These are phyloP conservation scores for Elysia crispata DNA, from an alignment of 2,888 invertebrate species.

Conservation along the genomic window DNA sequence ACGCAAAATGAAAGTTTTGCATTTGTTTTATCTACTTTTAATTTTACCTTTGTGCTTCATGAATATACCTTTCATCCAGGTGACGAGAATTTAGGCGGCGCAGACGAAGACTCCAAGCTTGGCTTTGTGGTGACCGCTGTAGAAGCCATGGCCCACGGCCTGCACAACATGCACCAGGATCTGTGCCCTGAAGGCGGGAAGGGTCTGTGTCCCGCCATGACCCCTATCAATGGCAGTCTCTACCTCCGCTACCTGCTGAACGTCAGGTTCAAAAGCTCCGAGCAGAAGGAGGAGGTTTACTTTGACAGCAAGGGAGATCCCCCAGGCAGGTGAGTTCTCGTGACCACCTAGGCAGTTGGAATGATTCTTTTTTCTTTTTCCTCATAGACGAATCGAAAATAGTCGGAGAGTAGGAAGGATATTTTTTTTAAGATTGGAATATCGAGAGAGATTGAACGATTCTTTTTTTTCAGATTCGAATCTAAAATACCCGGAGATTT, in stretches of 20 bases:
- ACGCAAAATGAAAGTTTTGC: not conserved
- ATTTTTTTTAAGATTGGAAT: too few species aligned
- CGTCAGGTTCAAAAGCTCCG: conserved; percentile 83
- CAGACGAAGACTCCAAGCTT: conserved; percentile 85
- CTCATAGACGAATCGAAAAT: too few species aligned
- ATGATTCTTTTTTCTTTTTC: too few species aligned
- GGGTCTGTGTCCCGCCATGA: conserved; percentile 83
- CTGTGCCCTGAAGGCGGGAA: conserved; percentile 79
- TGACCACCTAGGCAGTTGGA: too few species aligned
- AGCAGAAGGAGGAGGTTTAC: conserved; percentile 82
- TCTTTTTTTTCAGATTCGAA: too few species aligned
- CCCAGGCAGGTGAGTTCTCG: conserved; percentile 83
- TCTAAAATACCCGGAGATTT: too few species aligned
- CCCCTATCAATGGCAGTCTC: conserved; percentile 85
- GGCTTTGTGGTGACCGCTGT: conserved; percentile 88
- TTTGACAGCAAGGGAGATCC: conserved; percentile 88
- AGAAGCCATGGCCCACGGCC: conserved; percentile 85
- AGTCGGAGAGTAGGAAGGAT: too few species aligned
- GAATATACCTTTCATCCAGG: conserved; percentile 77
- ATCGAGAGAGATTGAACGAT: too few species aligned
- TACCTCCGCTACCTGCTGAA: conserved; percentile 84
- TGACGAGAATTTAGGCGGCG: conserved; percentile 79
- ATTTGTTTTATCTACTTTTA: conserved; percentile 52
- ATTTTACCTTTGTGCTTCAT: not conserved
- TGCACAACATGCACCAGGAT: conserved; percentile 84